Evolutionary conservation across 2,113 vertebrate genomes (phyloP).

Genomic region (Menidia beryllina): DNA sequence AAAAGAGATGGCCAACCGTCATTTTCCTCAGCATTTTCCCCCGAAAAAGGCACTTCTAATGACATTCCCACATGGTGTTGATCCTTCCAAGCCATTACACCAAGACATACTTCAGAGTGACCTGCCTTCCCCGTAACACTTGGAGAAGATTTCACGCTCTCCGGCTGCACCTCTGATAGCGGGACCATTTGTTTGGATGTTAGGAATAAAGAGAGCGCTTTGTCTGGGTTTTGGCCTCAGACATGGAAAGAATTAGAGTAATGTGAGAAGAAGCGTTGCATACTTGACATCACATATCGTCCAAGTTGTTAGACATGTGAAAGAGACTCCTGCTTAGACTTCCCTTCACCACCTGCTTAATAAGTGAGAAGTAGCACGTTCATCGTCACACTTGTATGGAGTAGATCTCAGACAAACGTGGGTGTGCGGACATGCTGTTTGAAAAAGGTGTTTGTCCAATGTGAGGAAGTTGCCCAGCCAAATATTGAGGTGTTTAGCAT

Average conservation of each 20-base stretch:
- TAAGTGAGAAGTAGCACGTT: neutral
- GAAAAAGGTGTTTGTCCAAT: neutral
- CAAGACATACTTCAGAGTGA: neutral
- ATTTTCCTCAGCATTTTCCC: neutral
- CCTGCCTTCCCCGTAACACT: slow-evolving; percentile 37
- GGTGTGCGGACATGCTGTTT: neutral
- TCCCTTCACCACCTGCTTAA: slow-evolving; percentile 18
- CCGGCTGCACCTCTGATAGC: slow-evolving; percentile 6
- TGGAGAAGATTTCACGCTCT: slow-evolving; percentile 13
- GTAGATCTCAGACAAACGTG: neutral
- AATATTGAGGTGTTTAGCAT: neutral
- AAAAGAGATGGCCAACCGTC: neutral
- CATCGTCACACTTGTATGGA: neutral
- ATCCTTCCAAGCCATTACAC: neutral
- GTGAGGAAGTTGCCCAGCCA: neutral
- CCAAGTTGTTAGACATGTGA: slow-evolving; percentile 15
- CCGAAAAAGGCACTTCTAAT: neutral
- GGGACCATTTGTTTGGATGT: slow-evolving; percentile 43
- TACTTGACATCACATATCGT: slow-evolving; percentile 39
- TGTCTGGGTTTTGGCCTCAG: slow-evolving; percentile 57
- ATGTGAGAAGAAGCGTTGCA: slow-evolving; percentile 34
- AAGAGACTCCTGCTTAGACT: slow-evolving; percentile 17
- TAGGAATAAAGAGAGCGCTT: slow-evolving; percentile 47
- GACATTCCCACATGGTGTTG: neutral
- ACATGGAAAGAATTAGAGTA: slow-evolving; percentile 53